Percentiles rank a stretch among this genome's conserved stretches.
Evolutionary conservation across 2,113 vertebrate genomes (phyloP).

Genomic region (Tetrax tetrax): DNA sequence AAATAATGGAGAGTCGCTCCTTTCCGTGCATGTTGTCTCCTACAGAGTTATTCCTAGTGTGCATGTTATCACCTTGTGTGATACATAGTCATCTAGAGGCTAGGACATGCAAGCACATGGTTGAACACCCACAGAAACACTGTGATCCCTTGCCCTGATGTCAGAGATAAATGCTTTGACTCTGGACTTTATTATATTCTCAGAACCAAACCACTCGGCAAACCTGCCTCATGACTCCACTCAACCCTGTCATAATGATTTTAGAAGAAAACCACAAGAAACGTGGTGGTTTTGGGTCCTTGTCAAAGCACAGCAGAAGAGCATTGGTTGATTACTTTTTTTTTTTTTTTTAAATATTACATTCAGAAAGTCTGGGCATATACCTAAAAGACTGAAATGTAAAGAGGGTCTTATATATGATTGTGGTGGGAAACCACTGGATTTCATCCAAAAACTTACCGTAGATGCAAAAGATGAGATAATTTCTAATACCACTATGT

Average conservation of each 20-base stretch:
- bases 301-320: conserved; percentile 32
- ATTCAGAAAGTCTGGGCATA: conserved; percentile 15
- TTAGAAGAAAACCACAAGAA: conserved; percentile 67
- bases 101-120: conserved; percentile 30
- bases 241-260: conserved; percentile 58
- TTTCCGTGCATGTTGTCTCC: background rate
- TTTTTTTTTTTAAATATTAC: background rate
- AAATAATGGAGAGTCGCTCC: background rate
- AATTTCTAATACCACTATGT: background rate
- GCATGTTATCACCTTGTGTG: conserved; percentile 20
- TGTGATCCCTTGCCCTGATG: conserved; percentile 47
- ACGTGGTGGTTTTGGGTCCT: conserved; percentile 35
- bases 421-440: conserved; percentile 8
- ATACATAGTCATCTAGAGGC: conserved; percentile 31
- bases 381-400: background rate
- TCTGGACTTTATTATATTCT: conserved; percentile 32
- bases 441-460: background rate
- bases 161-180: conserved; percentile 13
- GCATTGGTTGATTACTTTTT: background rate
- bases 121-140: conserved; percentile 35
- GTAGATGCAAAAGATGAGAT: background rate
- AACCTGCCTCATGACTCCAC: conserved; percentile 56
- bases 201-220: conserved; percentile 47
- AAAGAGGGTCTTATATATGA: background rate
- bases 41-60: conserved; percentile 10